phyloP scores from a whole-genome alignment of 1,140 invertebrate genomes.

The Dreissena rostriformis region DNA sequence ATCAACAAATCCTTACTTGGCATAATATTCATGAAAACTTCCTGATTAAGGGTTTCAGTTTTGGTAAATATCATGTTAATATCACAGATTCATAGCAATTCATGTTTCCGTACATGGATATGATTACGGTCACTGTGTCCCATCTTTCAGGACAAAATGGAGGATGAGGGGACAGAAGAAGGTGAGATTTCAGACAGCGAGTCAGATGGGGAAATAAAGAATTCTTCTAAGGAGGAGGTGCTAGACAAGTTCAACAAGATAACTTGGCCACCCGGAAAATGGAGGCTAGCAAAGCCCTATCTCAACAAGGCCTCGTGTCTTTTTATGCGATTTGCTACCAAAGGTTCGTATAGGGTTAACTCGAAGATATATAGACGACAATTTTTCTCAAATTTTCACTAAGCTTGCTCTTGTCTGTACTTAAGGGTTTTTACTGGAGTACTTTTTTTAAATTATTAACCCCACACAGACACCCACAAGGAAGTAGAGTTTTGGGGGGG shows the following conservation, averaged over 20 bases:
- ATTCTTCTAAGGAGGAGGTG: background rate
- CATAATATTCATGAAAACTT: no score
- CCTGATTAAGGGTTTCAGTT: no score
- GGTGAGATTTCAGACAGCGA: conserved; percentile 49
- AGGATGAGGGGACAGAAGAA: conserved; percentile 47
- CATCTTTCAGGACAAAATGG: conserved; percentile 34
- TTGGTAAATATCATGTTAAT: background rate
- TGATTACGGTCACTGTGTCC: background rate
- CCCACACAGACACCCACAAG: no score
- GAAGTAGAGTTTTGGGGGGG: no score
- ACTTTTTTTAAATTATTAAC: no score
- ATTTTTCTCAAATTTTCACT: no score
- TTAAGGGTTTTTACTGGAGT: no score
- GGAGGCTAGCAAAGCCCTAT: conserved; percentile 87
- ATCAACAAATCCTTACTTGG: no score
- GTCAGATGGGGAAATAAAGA: conserved; percentile 14
- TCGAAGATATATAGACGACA: no score
- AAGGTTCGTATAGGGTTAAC: conserved; percentile 68
- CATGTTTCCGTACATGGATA: background rate
- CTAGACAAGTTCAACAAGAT: conserved; percentile 56
- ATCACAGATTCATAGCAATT: background rate
- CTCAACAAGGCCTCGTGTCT: conserved; percentile 85
- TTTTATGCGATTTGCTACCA: conserved; percentile 88
- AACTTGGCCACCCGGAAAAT: conserved; percentile 86
- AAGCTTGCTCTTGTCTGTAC: no score